Evolutionary conservation across 2,797 vertebrate species (phyloP), one percentile per base, ranked within the genome.

Genomic region (Ctenochaetus hawaiiensis): DNA sequence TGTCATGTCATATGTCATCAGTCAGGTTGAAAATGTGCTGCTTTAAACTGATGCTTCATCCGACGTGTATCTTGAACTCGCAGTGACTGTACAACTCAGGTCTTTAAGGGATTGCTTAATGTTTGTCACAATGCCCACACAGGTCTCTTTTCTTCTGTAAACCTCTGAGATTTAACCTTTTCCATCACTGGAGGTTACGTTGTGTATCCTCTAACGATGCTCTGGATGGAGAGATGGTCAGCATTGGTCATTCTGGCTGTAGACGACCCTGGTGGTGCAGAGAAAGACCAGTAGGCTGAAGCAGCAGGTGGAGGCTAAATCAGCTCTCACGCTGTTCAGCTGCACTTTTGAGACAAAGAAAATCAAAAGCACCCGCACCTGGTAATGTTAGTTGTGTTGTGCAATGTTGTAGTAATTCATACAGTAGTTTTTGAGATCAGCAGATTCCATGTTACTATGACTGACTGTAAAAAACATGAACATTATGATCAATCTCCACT

Each of bases 211-310:
- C 34, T 20, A 66, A 51, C 30, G 26, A 30, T 30, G 26, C 26
- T 64, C 2, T 8, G 8, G 22, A 54, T 5, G 44, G 61, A 67
- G 53, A 23, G 5, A 1, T 0, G 89, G 85, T 65, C 61, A 88
- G 64, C 77, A 94, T 10, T 89, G 92, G 86, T 97, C 96, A 0
- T 80, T 86, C 74, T 91, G 94, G 60, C 96, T 95, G 83, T 96
- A 97, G 58, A 96, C 87, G 0, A 97, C 94, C 84, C 91, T 93
- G 63, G 93, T 94, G 8, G 96, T 95, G 59, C 96, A 96, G 79
- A 95, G 95, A 75, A 97, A 92, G 63, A 96, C 96, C 2, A 97
- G 89, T 8, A 97, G 68, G 4, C 96, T 96, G 26, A 97, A 87
- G 20, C 71, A 91, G 0, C 94, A 94, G 0, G 96, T 95, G 0